Evolutionary conservation across 2,113 vertebrate genomes (phyloP), one percentile per base, ranked within the genome.

Genomic region (Brachionichthys hirsutus): DNA sequence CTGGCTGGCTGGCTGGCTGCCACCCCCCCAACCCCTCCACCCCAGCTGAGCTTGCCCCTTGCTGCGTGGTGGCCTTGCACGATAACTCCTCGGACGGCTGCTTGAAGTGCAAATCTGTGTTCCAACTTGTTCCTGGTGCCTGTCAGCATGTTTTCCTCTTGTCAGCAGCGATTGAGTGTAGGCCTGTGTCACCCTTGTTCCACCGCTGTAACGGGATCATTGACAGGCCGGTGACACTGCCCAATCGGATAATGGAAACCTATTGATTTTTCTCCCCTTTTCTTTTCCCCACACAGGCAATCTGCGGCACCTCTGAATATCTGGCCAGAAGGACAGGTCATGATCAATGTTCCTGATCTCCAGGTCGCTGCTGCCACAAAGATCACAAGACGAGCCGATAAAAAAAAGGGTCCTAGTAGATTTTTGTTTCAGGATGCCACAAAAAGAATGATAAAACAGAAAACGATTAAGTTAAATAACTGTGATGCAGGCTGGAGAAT

Each of bases 171-270:
- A 94, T 93, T 90, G 94, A 95, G 94, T 87, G 83, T 82, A 78
- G 93, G 92, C 91, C 91, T 75, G 90, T 90, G 91, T 96, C 94
- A 88, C 88, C 84, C 86, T 71, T 73, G 86, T 83, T 78, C 84
- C 51, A 24, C 74, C 46, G 64, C 88, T 92, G 91, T 95, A 95
- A 96, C 94, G 91, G 94, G 94, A 94, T 97, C 95, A 96, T 94
- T 96, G 95, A 96, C 96, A 95, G 91, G 91, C 93, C 90, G 93
- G 92, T 95, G 96, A 99, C 97, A 97, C 93, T 90, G 92, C 92
- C 90, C 84, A 91, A 95, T 92, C 93, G 87, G 90, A 95, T 97
- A 97, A 98, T 98, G 94, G 95, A 98, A 97, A 95, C 93, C 89
- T 95, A 98, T 97, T 94, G 95, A 98, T 98, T 98, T 95, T 92